phyloP scores from a whole-genome alignment of 2,888 invertebrate species.

The Sphaerophoria rueppellii region DNA sequence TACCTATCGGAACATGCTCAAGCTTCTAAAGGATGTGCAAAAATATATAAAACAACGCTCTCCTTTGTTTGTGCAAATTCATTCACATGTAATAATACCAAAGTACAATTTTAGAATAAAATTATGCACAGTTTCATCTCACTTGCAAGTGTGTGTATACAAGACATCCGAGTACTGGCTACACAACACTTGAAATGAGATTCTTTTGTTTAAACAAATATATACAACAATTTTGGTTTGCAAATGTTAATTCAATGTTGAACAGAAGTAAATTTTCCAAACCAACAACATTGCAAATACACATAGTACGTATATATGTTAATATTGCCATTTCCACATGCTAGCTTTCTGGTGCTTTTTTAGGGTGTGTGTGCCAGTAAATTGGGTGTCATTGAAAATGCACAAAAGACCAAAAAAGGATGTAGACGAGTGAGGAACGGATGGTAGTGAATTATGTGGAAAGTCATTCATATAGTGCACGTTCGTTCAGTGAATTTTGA shows the following conservation, averaged over 20 bases:
- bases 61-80: constrained; percentile 67
- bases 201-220: constrained; percentile 34
- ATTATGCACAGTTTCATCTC: constrained; percentile 50
- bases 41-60: constrained; percentile 12
- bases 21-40: constrained; percentile 11
- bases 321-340: neutral
- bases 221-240: constrained; percentile 23
- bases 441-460: constrained; percentile 20
- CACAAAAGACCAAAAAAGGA: neutral
- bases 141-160: constrained; percentile 35
- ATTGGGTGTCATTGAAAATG: neutral
- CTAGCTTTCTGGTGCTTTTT: neutral
- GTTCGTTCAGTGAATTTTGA: constrained; percentile 56
- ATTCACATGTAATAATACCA: constrained; percentile 46
- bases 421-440: neutral
- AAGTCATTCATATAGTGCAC: constrained; percentile 13
- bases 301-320: constrained; percentile 27
- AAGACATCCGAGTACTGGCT: neutral
- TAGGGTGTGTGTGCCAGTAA: neutral
- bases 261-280: constrained; percentile 47
- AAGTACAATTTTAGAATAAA: constrained; percentile 33
- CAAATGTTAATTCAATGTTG: constrained; percentile 36
- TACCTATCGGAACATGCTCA: neutral
- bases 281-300: neutral
- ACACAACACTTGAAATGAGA: neutral